Evolutionary conservation across 2,888 invertebrate species (phyloP).

Genomic region (Lasioglossum calceatum): DNA sequence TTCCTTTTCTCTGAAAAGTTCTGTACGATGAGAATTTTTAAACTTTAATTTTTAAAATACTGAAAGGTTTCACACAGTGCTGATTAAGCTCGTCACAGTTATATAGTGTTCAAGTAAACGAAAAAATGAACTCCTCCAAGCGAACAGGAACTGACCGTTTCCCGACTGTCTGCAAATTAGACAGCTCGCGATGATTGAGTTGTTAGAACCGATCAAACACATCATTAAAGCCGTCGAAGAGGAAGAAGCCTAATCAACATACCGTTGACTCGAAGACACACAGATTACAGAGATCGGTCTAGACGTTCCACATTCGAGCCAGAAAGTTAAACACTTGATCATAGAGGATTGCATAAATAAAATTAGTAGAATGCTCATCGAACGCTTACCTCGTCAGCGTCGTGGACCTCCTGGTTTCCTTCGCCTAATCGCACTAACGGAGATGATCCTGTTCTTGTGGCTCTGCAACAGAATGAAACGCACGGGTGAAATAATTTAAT

Average conservation of each 20-base stretch:
- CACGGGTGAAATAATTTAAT: neutral
- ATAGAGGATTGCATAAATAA: neutral
- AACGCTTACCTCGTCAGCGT: constrained; percentile 35
- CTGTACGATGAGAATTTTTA: no score
- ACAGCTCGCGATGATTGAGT: constrained; percentile 24
- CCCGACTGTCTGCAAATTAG: constrained; percentile 1
- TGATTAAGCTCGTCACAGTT: neutral
- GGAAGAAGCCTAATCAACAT: constrained; percentile 27
- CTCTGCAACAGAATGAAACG: constrained; percentile 43
- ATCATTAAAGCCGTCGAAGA: neutral
- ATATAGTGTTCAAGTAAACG: neutral
- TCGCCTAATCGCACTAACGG: neutral
- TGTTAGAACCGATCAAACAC: constrained; percentile 13
- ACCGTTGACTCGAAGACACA: constrained; percentile 16
- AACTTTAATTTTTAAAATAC: no score
- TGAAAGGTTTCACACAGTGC: neutral
- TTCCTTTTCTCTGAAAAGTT: no score
- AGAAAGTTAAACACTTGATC: constrained; percentile 23
- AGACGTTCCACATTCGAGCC: neutral
- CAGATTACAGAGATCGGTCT: constrained; percentile 6
- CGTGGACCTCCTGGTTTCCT: constrained; percentile 14
- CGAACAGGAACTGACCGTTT: neutral
- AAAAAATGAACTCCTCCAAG: neutral
- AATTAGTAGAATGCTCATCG: neutral
- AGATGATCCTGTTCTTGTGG: constrained; percentile 2